A percentile compares a stretch with the other conserved stretches of the same genome.
Conservation (phyloP, 2,113 vertebrate species). For the Ictalurus punctatus region DNA sequence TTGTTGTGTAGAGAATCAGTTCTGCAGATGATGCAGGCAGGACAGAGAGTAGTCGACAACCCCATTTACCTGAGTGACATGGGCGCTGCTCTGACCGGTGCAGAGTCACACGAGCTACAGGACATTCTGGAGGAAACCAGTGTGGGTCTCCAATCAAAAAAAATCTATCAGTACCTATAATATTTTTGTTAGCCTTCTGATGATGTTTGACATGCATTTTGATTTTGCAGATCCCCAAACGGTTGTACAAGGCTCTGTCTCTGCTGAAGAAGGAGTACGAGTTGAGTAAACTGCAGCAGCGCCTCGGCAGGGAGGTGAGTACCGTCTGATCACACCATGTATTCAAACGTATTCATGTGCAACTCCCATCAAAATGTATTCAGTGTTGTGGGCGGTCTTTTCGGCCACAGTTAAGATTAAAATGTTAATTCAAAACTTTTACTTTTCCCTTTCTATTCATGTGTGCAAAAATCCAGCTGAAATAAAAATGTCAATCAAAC, state of each 20-base stretch:
- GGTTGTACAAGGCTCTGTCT: conserved; percentile 95
- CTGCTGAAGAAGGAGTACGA: conserved; percentile 98
- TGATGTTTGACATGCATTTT: not conserved
- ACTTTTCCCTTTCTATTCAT: not conserved
- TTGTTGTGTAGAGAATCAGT: conserved; percentile 85
- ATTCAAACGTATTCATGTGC: not conserved
- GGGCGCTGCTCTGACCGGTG: conserved; percentile 93
- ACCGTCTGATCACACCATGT: not conserved
- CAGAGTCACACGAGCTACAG: conserved; percentile 91
- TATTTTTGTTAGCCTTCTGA: not conserved
- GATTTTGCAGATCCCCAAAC: conserved; percentile 88
- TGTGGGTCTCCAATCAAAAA: conserved; percentile 68
- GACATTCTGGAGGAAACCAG: conserved; percentile 93
- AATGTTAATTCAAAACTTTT: not conserved
- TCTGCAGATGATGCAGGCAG: conserved; percentile 99
- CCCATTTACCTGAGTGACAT: conserved; percentile 98
- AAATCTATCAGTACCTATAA: too few relatives aligned
- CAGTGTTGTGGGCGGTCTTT: not conserved
- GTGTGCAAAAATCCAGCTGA: not conserved
- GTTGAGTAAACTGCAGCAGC: conserved; percentile 95
- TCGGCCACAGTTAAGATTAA: not conserved
- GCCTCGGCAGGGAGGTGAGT: conserved; percentile 90
- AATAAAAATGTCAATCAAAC: not conserved
- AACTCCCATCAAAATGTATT: not conserved
- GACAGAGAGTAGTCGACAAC: conserved; percentile 95